Evolutionary conservation across 2,888 invertebrate genomes (phyloP).

Genomic region (Rhamnusium bicolor): DNA sequence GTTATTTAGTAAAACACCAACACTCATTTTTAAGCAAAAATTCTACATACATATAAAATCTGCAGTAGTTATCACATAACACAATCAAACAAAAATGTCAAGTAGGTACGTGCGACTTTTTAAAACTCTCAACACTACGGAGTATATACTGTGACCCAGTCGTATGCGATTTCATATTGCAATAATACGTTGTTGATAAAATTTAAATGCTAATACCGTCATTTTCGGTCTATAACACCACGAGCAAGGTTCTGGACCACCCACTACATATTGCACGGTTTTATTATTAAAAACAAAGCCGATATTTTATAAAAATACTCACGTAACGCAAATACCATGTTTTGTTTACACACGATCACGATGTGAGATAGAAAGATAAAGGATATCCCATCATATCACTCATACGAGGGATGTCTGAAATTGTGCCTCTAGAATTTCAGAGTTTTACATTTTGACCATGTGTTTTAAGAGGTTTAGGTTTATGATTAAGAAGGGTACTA

Average conservation of each 20-base stretch:
- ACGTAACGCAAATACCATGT: slow-evolving; percentile 24
- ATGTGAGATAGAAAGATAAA: background rate
- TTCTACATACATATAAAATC: too few relatives aligned
- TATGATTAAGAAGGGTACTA: too few relatives aligned
- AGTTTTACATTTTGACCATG: too few relatives aligned
- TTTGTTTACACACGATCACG: slow-evolving; percentile 19
- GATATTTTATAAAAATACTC: slow-evolving; percentile 21
- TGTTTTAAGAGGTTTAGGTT: too few relatives aligned
- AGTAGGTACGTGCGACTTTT: background rate
- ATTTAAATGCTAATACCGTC: slow-evolving; percentile 10
- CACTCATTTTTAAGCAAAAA: background rate
- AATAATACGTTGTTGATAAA: background rate
- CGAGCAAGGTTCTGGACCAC: background rate
- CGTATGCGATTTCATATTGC: slow-evolving; percentile 6
- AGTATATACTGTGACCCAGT: too few relatives aligned
- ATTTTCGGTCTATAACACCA: slow-evolving; percentile 1
- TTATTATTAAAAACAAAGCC: slow-evolving; percentile 29
- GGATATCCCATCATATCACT: background rate
- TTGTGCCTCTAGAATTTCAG: too few relatives aligned
- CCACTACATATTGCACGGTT: slow-evolving; percentile 10
- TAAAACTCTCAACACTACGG: background rate
- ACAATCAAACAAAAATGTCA: background rate
- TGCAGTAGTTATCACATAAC: background rate
- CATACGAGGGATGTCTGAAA: slow-evolving; percentile 2
- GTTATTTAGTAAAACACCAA: background rate